These are phyloP conservation scores for Pollenia angustigena DNA, from an alignment of 2,888 invertebrate species.

Conservation along the genomic window DNA sequence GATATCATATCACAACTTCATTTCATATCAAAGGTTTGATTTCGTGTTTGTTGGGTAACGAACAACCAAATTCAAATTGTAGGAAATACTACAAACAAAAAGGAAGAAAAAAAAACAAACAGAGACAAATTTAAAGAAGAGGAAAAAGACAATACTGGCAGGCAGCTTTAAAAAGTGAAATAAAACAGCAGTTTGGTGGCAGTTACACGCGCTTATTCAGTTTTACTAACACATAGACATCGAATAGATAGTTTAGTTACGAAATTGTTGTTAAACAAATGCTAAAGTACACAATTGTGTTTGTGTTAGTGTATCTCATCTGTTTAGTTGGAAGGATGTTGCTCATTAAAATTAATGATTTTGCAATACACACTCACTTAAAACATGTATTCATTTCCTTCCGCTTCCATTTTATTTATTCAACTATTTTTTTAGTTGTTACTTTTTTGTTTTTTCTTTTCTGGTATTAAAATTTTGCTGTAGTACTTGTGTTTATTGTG, in stretches of 20 bases:
- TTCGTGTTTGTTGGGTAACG: no score
- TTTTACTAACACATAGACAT: constrained; percentile 27
- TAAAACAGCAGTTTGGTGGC: constrained; percentile 49
- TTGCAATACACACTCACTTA: constrained; percentile 52
- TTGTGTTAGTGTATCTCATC: background rate
- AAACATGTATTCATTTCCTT: constrained; percentile 12
- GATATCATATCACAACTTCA: no score
- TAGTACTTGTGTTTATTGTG: no score
- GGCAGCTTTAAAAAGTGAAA: constrained; percentile 2
- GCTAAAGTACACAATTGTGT: background rate
- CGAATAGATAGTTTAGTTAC: constrained; percentile 52
- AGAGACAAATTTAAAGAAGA: background rate
- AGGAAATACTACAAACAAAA: background rate
- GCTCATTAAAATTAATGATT: constrained; percentile 73
- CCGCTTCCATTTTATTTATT: constrained; percentile 22
- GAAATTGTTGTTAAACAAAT: background rate
- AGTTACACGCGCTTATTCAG: constrained; percentile 5
- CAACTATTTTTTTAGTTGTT: background rate
- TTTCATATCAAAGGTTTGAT: no score
- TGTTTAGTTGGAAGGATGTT: constrained; percentile 35
- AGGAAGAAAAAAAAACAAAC: background rate
- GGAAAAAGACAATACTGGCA: background rate
- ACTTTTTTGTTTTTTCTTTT: background rate
- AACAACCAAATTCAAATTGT: constrained; percentile 22
- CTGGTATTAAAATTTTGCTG: no score